Conservation (phyloP, 1,140 invertebrate genomes). For the Leptinotarsa undecemlineata region DNA sequence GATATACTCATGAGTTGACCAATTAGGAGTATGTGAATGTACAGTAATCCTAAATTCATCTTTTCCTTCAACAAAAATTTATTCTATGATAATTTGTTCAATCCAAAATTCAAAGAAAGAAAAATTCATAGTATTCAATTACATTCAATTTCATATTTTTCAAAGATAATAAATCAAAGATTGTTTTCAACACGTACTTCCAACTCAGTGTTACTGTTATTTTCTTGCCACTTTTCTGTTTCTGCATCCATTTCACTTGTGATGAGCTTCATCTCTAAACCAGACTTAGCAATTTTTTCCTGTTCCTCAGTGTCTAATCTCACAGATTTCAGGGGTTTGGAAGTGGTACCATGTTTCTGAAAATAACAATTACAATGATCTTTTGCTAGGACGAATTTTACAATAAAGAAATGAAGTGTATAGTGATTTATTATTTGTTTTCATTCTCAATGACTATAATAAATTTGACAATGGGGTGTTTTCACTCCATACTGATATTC, state of each 20-base stretch:
- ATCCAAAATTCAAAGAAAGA: no score
- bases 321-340: conserved; percentile 90
- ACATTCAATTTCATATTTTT: no score
- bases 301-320: conserved; percentile 92
- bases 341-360: conserved; percentile 95
- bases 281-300: conserved; percentile 96
- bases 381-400: no score
- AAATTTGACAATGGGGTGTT: no score
- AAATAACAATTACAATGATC: conserved; percentile 7
- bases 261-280: conserved; percentile 95
- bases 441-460: neutral
- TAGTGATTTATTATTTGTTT: neutral
- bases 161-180: no score
- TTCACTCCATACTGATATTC: no score
- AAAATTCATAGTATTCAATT: no score
- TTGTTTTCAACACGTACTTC: conserved; percentile 40
- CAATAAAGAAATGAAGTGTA: neutral
- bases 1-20: no score
- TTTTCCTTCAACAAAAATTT: no score
- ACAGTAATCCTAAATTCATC: no score
- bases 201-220: conserved; percentile 62
- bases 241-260: conserved; percentile 97
- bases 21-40: no score
- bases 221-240: conserved; percentile 92
- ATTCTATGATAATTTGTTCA: no score